Base-by-base conservation (phyloP, 2,888 invertebrate species). In the Tachina lurida region DNA sequence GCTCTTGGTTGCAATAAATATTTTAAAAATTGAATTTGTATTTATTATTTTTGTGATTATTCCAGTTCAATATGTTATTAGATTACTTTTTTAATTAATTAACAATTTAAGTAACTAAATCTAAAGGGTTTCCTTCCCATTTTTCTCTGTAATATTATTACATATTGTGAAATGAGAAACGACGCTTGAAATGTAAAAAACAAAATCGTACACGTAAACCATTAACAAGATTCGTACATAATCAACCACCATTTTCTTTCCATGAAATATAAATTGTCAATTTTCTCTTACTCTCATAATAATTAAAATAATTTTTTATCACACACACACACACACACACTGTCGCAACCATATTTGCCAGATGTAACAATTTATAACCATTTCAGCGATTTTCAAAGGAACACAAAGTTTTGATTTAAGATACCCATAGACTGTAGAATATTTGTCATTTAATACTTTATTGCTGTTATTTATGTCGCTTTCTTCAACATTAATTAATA, bases 191-290 rank as follows among this genome's bases (percentile, higher is more conserved):
- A 47, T 45, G 31, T 63, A 52, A 52, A 45, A 54, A 62, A 60
- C 47, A 31, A 12, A 60, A 45, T 8, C 10, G 39, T 15, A 39
- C 39, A n/a, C 31, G 47, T 17, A 17, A n/a, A 39, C 13, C 13
- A 47, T 15, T 5, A 76, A 39, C 39, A 39, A 67, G 49, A 67
- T 31, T 31, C 31, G 31, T n/a, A 41, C 31, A 47, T 15, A 39
- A 60, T 15, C 54, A 60, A 62, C 78, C 78, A 78, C 70, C 62
- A 78, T 78, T 78, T 78, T 78, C 70, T 70, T 78, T 62, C 52
- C 22, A 22, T 62, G 7, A 52, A 10, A 41, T 68, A 68, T 12
- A 70, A 58, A 67, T 49, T 60, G 47, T 12, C 49, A 47, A 58
- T 62, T 70, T 70, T 68, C 68, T 68, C 77, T 77, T 60, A 22